phyloP scores from a whole-genome alignment of 2,888 invertebrate genomes.

The Macrosoma leucophasiata region DNA sequence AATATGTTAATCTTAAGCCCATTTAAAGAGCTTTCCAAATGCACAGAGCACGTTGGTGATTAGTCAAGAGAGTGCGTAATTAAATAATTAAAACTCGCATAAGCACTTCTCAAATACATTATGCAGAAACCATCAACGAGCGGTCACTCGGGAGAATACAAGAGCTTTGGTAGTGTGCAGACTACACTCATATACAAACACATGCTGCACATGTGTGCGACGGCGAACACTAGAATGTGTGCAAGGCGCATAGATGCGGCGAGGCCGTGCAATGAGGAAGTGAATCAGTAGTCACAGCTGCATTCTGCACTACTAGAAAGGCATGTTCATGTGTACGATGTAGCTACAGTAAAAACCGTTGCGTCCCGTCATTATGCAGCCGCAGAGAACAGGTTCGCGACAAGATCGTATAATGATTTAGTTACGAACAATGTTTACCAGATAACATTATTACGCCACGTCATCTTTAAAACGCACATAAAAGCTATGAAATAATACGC shows the following conservation, averaged over 20 bases:
- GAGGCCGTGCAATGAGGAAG: slow-evolving; percentile 46
- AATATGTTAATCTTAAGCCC: too few relatives aligned
- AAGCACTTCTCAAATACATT: too few relatives aligned
- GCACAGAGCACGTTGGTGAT: too few relatives aligned
- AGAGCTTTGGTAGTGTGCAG: too few relatives aligned
- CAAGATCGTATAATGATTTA: slow-evolving; percentile 31
- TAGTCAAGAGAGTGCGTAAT: too few relatives aligned
- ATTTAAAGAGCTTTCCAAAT: too few relatives aligned
- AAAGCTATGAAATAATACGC: slow-evolving; percentile 21
- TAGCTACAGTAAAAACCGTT: slow-evolving; percentile 39
- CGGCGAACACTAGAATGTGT: slow-evolving; percentile 16
- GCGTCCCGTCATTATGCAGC: slow-evolving; percentile 32
- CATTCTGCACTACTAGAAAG: slow-evolving; percentile 44
- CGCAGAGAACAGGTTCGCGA: slow-evolving; percentile 47
- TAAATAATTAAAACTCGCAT: too few relatives aligned
- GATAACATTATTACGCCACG: slow-evolving; percentile 28
- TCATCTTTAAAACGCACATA: slow-evolving; percentile 22
- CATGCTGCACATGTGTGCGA: too few relatives aligned
- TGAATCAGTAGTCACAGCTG: slow-evolving; percentile 45
- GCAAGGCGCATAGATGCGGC: slow-evolving; percentile 25
- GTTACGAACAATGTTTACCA: slow-evolving; percentile 39
- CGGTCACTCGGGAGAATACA: too few relatives aligned
- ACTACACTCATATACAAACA: too few relatives aligned
- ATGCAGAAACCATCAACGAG: too few relatives aligned
- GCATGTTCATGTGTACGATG: too few relatives aligned